Evolutionary conservation across 1,140 invertebrate species (phyloP).

Genomic region (Aphaenogaster ashmeadi): DNA sequence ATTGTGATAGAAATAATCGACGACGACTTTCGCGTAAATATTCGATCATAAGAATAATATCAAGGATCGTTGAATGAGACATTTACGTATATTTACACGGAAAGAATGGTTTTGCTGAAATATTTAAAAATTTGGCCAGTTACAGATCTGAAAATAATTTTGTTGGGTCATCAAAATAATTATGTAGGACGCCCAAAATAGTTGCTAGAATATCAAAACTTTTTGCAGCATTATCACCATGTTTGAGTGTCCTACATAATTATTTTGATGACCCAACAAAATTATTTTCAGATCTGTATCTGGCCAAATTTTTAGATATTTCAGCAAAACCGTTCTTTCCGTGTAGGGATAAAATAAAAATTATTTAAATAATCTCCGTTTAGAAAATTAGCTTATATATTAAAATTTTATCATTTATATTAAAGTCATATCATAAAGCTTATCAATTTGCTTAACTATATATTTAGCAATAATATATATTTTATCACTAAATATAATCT

Average conservation of each 20-base stretch:
- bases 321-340: too few relatives aligned
- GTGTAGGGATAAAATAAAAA: not conserved
- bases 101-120: too few relatives aligned
- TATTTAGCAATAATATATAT: not conserved
- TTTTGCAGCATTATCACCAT: too few relatives aligned
- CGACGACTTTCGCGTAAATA: not conserved
- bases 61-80: not conserved
- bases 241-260: too few relatives aligned
- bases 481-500: not conserved
- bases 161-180: too few relatives aligned
- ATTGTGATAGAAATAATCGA: constrained; percentile 17
- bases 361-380: not conserved
- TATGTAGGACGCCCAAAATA: too few relatives aligned
- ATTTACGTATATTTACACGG: not conserved
- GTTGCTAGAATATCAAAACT: too few relatives aligned
- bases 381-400: not conserved
- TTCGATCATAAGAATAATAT: not conserved
- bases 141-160: too few relatives aligned
- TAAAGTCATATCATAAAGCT: not conserved
- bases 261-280: too few relatives aligned
- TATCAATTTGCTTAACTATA: not conserved
- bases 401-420: not conserved
- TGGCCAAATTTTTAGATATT: too few relatives aligned
- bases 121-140: too few relatives aligned
- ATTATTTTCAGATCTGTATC: too few relatives aligned